These are phyloP conservation scores for Amblyopsis hoosieri DNA, from an alignment of 2,797 vertebrate species.

Conservation along the genomic window DNA sequence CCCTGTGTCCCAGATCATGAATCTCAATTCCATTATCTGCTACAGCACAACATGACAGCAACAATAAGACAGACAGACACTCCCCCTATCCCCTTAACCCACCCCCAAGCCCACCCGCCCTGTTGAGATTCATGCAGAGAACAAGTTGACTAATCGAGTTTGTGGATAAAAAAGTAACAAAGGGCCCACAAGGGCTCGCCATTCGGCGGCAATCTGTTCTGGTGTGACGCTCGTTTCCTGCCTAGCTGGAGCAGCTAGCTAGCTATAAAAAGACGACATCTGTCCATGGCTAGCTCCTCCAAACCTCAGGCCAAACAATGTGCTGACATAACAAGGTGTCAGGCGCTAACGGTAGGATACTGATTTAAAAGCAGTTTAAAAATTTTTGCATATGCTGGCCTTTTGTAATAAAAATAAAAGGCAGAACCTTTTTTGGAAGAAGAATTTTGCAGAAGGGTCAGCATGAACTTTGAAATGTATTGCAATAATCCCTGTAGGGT, in stretches of 20 bases:
- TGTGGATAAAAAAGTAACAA: conserved; percentile 2
- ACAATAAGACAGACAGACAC: neutral
- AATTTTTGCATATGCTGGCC: too few species aligned
- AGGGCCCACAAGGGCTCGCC: neutral
- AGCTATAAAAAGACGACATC: conserved; percentile 27
- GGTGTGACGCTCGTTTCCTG: conserved; percentile 17
- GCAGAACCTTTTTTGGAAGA: too few species aligned
- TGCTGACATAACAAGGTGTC: conserved; percentile 67
- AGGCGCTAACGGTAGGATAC: conserved; percentile 52
- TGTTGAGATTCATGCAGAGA: neutral
- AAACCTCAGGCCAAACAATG: conserved; percentile 51
- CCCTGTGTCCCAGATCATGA: neutral
- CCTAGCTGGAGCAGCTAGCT: conserved; percentile 16
- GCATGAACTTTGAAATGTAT: too few species aligned
- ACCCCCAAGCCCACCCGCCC: too few species aligned
- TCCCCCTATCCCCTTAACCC: neutral
- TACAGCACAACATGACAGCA: conserved; percentile 4
- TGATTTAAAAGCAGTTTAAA: conserved; percentile 47
- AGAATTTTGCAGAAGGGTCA: too few species aligned
- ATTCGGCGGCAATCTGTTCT: conserved; percentile 20
- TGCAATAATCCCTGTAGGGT: too few species aligned
- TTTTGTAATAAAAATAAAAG: too few species aligned
- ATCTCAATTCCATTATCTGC: conserved; percentile 7
- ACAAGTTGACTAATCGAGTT: neutral
- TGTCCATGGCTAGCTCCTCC: conserved; percentile 53